A percentile compares a stretch with the other conserved stretches of the same genome.
Conservation (phyloP, 2,888 invertebrate species). For the Pocota personata region DNA sequence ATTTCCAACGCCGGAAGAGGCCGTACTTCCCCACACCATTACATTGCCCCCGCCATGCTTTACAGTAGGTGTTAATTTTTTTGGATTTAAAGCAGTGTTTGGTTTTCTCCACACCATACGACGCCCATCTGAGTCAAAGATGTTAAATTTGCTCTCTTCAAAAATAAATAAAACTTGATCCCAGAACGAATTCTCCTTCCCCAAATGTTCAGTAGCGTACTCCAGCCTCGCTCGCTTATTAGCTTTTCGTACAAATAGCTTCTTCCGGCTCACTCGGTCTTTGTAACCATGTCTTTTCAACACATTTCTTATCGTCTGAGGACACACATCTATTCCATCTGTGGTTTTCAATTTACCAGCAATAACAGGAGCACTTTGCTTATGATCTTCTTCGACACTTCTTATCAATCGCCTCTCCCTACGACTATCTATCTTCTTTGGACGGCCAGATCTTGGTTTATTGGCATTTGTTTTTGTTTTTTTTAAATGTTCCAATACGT, state of each 20-base stretch:
- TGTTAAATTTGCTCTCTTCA: background rate
- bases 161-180: background rate
- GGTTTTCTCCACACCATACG: background rate
- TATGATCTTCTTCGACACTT: no score
- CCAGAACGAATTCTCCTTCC: background rate
- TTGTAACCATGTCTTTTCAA: background rate
- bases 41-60: background rate
- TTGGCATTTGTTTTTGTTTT: background rate
- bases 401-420: no score
- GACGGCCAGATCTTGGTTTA: no score
- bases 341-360: background rate
- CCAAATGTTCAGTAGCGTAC: background rate
- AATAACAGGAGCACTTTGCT: background rate
- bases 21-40: background rate
- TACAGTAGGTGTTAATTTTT: background rate
- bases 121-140: background rate
- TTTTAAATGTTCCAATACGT: constrained; percentile 12
- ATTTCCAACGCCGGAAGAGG: background rate
- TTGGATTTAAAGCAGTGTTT: background rate
- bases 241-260: background rate
- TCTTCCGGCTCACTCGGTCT: background rate
- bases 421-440: no score
- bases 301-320: background rate
- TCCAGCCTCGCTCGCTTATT: background rate
- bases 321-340: background rate